phyloP scores from a whole-genome alignment of 2,113 vertebrate genomes.

The Dicrurus megarhynchus region DNA sequence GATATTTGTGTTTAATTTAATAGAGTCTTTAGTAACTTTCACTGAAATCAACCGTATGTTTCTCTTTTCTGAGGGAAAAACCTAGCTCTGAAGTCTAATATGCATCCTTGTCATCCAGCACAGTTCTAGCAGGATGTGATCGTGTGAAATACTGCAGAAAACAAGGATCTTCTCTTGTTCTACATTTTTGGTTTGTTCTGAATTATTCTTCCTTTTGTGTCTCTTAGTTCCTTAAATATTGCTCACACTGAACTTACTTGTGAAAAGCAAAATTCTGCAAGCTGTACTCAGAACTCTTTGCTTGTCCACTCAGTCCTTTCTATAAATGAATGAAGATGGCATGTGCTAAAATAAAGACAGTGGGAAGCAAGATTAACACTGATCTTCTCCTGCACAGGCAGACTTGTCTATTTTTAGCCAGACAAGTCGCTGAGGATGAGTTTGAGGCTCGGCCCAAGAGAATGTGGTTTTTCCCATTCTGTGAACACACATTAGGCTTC shows the following conservation, averaged over 20 bases:
- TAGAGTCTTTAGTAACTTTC: background rate
- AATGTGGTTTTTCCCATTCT: background rate
- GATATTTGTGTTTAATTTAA: background rate
- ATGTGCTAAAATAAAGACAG: background rate
- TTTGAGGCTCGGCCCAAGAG: background rate
- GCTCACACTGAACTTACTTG: background rate
- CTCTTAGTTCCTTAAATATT: background rate
- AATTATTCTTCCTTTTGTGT: background rate
- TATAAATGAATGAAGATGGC: background rate
- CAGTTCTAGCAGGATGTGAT: background rate
- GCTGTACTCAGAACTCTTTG: background rate
- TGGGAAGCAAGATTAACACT: background rate
- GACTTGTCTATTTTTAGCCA: background rate
- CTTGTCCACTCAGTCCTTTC: background rate
- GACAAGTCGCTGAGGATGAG: background rate
- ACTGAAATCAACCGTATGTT: background rate
- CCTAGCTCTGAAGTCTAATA: background rate
- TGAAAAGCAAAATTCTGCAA: constrained; percentile 30
- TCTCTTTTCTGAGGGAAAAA: background rate
- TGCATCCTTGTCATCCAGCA: background rate
- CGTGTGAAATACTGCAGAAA: background rate
- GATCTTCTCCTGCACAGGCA: background rate
- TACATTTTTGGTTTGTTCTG: background rate
- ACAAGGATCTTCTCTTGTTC: background rate
- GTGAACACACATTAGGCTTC: background rate